Percentiles rank a stretch among this genome's conserved stretches.
These are phyloP conservation scores for Embidobia sp. DNA, from an alignment of 2,888 invertebrate species.

Conservation along the genomic window DNA sequence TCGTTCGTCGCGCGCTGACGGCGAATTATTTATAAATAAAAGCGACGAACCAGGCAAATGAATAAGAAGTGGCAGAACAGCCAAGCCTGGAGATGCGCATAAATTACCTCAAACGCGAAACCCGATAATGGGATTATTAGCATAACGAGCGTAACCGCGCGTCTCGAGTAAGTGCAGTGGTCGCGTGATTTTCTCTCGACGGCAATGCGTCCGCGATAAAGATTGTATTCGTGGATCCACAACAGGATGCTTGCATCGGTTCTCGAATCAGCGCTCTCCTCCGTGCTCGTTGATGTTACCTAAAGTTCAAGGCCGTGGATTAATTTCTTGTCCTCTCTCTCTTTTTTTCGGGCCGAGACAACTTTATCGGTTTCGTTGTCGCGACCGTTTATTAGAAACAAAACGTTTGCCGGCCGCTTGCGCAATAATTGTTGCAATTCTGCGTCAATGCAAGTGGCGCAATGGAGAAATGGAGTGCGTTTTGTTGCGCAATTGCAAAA, in stretches of 20 bases:
- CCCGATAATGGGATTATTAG: conserved; percentile 39
- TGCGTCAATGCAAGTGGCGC: too few relatives aligned
- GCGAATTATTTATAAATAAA: background rate
- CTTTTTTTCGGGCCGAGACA: background rate
- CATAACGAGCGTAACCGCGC: conserved; percentile 34
- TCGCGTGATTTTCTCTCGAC: conserved; percentile 47
- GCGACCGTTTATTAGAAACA: too few relatives aligned
- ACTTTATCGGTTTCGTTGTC: conserved; percentile 43
- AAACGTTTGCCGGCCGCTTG: too few relatives aligned
- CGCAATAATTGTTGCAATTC: too few relatives aligned
- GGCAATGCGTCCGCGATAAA: conserved; percentile 59
- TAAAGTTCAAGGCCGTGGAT: conserved; percentile 60
- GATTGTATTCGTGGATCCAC: conserved; percentile 69
- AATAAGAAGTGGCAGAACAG: background rate
- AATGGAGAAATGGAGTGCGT: too few relatives aligned
- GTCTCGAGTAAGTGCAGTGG: conserved; percentile 12
- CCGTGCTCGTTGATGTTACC: conserved; percentile 44
- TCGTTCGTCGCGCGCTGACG: background rate
- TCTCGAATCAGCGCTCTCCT: conserved; percentile 28
- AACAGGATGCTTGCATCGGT: conserved; percentile 49
- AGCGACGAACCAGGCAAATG: too few relatives aligned
- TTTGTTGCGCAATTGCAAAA: too few relatives aligned
- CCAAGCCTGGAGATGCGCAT: conserved; percentile 35
- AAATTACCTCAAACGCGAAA: conserved; percentile 29
- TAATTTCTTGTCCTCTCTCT: conserved; percentile 18